These are phyloP conservation scores for Okapia johnstoni DNA, from an alignment of 2,113 vertebrate genomes.

Conservation along the genomic window DNA sequence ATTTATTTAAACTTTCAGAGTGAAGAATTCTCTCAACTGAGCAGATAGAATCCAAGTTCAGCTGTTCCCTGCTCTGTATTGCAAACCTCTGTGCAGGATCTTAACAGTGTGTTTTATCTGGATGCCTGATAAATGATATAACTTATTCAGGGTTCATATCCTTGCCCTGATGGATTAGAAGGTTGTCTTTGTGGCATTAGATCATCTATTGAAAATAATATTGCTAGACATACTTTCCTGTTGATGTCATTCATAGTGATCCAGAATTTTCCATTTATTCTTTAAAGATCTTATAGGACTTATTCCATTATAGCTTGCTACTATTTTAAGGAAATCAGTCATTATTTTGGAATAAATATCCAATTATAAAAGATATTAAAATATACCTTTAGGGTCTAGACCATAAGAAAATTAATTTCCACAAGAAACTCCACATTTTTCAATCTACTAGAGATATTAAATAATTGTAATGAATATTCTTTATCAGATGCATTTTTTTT, in stretches of 20 bases:
- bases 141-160: not conserved
- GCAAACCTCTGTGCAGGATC: not conserved
- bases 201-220: conserved; percentile 39
- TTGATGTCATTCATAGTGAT: conserved; percentile 2
- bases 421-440: not conserved
- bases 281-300: not conserved
- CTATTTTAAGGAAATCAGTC: not conserved
- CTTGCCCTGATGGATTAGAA: conserved; percentile 5
- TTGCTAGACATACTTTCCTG: conserved; percentile 40
- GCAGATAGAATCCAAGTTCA: not conserved
- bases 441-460: not conserved
- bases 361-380: not conserved
- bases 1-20: not conserved
- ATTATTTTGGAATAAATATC: not conserved
- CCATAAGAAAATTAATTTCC: not conserved
- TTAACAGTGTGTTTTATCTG: not conserved
- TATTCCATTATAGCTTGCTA: not conserved
- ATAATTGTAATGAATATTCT: not conserved
- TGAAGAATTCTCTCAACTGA: not conserved
- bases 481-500: not conserved
- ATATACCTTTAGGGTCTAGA: not conserved
- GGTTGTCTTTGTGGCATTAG: conserved; percentile 46
- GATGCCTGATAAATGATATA: conserved; percentile 27
- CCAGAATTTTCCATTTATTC: not conserved
- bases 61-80: not conserved